Base-by-base conservation (phyloP, 2,797 vertebrate species). In the Gambusia yucatana region DNA sequence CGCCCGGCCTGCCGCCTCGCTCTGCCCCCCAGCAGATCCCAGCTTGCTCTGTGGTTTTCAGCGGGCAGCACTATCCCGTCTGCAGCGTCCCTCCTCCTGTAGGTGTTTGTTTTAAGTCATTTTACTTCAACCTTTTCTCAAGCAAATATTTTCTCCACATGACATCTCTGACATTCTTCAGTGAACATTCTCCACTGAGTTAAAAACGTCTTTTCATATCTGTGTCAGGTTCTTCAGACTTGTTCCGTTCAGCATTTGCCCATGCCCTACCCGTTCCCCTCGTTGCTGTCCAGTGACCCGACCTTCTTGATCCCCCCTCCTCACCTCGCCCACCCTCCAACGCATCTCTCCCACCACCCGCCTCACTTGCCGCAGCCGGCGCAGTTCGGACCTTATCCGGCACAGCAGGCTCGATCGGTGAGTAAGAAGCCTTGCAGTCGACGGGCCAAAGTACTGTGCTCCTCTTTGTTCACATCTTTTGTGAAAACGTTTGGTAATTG, bases 231-330 rank as follows among this genome's bases (percentile, higher is more conserved):
- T 95, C 96, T 99, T 89, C 98, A 98, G 86, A 97, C 98, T 0
- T 99, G 98, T 91, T 99, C 98, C 55, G 98, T 99, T 87, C 98
- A 99, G 93, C 98, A 99, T 92, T 94, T 99, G 83, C 98, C 98
- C 30, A 97, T 99, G 90, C 97, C 97, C 73, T 99, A 99, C 87
- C 96, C 97, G 0, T 99, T 99, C 93, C 98, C 98, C 22, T 98
- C 98, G 20, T 95, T 99, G 88, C 96, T 99, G 87, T 98, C 98
- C 92, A 98, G 97, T 79, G 98, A 99, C 80, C 97, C 97, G 0
- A 94, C 98, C 61, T 99, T 99, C 93, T 96, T 99, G 85, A 96
- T 99, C 8, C 94, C 93, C 0, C 92, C 94, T 71, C 94, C 92
- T 67, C 94, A 95, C 88, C 92, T 95, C 28, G 76, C 93, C 81